These are phyloP conservation scores for Plutomurus gul DNA, from an alignment of 1,140 invertebrate genomes.

Conservation along the genomic window DNA sequence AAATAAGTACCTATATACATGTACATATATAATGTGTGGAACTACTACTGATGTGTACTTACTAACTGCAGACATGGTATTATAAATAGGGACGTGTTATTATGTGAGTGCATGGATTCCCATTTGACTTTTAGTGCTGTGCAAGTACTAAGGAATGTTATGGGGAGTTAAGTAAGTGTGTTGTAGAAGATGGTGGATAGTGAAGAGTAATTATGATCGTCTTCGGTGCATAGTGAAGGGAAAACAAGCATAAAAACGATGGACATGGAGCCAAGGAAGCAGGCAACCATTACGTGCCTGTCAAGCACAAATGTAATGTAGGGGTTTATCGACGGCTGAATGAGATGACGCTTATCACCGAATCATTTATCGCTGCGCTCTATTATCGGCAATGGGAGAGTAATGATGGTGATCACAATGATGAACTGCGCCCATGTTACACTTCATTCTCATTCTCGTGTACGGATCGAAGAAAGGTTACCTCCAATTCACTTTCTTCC, in stretches of 20 bases:
- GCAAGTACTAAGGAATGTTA: neutral
- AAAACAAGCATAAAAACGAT: neutral
- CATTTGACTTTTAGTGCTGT: neutral
- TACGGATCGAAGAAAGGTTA: neutral
- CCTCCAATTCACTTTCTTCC: neutral
- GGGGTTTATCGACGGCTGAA: slow-evolving; percentile 1
- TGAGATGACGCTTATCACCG: slow-evolving; percentile 19
- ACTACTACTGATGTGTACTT: no score
- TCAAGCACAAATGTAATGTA: neutral
- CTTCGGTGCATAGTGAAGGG: neutral
- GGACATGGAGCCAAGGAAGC: neutral
- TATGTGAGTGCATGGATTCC: neutral
- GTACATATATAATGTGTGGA: no score
- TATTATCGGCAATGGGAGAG: slow-evolving; percentile 1
- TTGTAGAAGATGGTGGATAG: no score
- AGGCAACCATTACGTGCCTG: neutral
- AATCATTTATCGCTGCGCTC: slow-evolving; percentile 21
- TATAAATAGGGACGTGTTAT: neutral
- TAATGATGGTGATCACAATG: slow-evolving; percentile 14
- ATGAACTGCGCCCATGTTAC: neutral
- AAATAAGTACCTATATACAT: no score
- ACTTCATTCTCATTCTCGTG: slow-evolving; percentile 11
- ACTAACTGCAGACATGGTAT: neutral
- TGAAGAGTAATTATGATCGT: neutral
- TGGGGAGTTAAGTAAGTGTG: no score